Base-by-base conservation (phyloP, 2,797 vertebrate species). In the Notamacropus eugenii region DNA sequence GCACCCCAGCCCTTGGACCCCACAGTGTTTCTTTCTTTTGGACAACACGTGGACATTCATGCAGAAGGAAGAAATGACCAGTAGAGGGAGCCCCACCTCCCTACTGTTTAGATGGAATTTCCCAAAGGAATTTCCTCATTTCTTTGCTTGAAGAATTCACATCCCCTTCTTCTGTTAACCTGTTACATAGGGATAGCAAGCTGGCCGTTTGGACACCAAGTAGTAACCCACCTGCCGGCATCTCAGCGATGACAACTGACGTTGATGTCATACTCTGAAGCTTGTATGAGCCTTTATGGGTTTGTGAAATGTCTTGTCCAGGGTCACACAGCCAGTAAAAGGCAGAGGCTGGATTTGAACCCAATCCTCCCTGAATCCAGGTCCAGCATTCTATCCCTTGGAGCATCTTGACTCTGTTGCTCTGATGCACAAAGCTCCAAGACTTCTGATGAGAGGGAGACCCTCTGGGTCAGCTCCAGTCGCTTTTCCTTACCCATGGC, bases 131-230 rank as follows among this genome's bases (percentile, higher is more conserved):
- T 87, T 92, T 87, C 52, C 55, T 28, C 40, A 19, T 91, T 54
- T 92, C 31, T 87, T 28, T 10, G 56, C 34, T 95, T 46, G 87
- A 28, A 94, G 9, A 90, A 90, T 27, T n/a, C 6, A 90, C 59
- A 58, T 59, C 74, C 40, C 46, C 67, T 62, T 94, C 0, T 55
- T 94, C 93, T 90, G 13, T 29, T 13, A 12, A 62, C 0, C 4
- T 14, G 29, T 34, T 12, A 0, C 1, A 14, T 19, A 1, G 13
- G 34, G 29, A n/a, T 13, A 4, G 62, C n/a, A 92, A 0, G n/a
- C 62, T 92, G 29, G 58, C 91, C 58, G 28, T 94, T 92, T 59
- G 46, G 31, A 40, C 93, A 54, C 31, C 92, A 92, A 94, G 56
- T n/a, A 0, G 3, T n/a, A 19, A 19, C 34, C 34, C 34, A 19